Percentiles rank a stretch among this genome's conserved stretches.
Conservation (phyloP, 2,797 vertebrate genomes). For the Tauraco hartlaubi region DNA sequence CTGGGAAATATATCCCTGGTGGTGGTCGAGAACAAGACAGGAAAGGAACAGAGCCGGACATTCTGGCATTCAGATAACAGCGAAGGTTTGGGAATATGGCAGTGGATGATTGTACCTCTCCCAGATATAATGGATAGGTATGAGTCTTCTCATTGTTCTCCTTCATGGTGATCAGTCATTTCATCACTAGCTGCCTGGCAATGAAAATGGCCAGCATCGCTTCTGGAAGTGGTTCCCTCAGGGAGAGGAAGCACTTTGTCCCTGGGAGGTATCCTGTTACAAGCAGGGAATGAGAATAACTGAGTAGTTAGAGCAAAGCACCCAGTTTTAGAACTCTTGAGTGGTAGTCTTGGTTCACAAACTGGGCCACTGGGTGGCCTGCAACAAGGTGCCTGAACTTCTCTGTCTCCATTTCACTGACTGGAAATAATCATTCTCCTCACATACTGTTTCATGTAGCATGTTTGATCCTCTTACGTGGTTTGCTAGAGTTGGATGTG, state of each 20-base stretch:
- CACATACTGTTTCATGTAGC: background rate
- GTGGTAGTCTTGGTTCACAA: background rate
- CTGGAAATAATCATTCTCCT: background rate
- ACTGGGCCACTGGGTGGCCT: background rate
- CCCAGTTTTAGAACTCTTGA: background rate
- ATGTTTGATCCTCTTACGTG: background rate
- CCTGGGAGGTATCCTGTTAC: rapidly evolving
- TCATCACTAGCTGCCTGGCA: background rate
- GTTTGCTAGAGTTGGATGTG: background rate
- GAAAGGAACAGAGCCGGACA: slow-evolving; percentile 82
- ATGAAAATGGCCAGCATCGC: background rate
- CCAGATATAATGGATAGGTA: slow-evolving; percentile 92
- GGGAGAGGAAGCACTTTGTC: background rate
- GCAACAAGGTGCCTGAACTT: background rate
- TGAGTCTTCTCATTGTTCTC: background rate
- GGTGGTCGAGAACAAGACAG: slow-evolving; percentile 91
- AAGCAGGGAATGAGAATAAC: background rate
- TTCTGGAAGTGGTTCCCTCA: background rate
- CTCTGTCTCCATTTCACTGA: background rate
- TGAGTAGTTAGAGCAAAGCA: background rate
- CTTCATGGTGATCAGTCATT: background rate
- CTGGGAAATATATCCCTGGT: slow-evolving; percentile 88
- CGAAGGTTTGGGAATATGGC: slow-evolving; percentile 87
- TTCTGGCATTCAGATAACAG: slow-evolving; percentile 86
- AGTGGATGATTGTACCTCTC: slow-evolving; percentile 85